A percentile compares a stretch with the other conserved stretches of the same genome.
Evolutionary conservation across 1,140 invertebrate genomes (phyloP).

Genomic region (Drosophila takahashii): DNA sequence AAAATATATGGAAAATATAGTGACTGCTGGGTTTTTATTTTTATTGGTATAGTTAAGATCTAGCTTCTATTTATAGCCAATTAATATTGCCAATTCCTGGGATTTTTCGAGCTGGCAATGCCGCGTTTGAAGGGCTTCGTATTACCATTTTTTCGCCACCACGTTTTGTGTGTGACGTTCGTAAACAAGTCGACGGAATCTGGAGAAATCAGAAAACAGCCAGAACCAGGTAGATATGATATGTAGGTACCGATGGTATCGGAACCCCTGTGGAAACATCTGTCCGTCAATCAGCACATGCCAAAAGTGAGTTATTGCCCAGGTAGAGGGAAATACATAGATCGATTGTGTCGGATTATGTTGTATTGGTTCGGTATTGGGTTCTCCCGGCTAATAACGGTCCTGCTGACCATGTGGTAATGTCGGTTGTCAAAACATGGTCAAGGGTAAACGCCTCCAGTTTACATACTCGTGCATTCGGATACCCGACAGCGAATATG

Average conservation of each 20-base stretch:
- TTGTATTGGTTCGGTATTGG: slow-evolving; percentile 20
- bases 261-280: slow-evolving; percentile 55
- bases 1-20: slow-evolving; percentile 2
- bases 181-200: slow-evolving; percentile 49
- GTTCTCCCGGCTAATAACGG: slow-evolving; percentile 45
- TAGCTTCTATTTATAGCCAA: not conserved
- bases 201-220: slow-evolving; percentile 47
- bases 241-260: not conserved
- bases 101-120: slow-evolving; percentile 14
- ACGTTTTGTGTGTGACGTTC: slow-evolving; percentile 28
- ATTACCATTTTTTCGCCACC: slow-evolving; percentile 33
- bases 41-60: not conserved
- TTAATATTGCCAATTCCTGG: not conserved
- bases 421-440: slow-evolving; percentile 65
- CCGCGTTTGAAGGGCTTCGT: slow-evolving; percentile 30
- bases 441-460: slow-evolving; percentile 60
- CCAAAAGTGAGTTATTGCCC: slow-evolving; percentile 46
- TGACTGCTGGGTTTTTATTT: not conserved
- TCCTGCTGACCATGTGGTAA: slow-evolving; percentile 27
- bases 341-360: slow-evolving; percentile 25
- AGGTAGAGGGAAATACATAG: slow-evolving; percentile 47
- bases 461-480: not conserved
- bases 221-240: slow-evolving; percentile 37
- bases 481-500: slow-evolving; percentile 23
- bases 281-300: slow-evolving; percentile 55